Base-by-base conservation (phyloP, 2,113 vertebrate species). In the Diadophis punctatus region DNA sequence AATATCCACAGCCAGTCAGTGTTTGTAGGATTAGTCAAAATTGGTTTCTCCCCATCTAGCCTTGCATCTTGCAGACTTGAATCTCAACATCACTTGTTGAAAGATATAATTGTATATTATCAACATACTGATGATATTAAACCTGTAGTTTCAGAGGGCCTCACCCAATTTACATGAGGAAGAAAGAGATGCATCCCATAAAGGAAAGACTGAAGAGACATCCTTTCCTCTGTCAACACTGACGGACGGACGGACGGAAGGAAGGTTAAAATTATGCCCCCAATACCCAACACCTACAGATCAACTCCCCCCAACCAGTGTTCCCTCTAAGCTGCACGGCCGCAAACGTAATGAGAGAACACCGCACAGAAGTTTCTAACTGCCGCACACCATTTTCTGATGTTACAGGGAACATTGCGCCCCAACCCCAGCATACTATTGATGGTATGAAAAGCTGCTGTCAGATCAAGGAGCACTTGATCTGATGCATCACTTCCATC, bases 291-390 rank as follows among this genome's bases (percentile, higher is more conserved):
- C 9, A 3, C 58, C 58, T 60, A 27, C 8, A 60, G 25, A 25
- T 60, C 9, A 48, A 48, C 1, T 3, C 10, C 9, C 52, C 1
- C 27, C 25, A 12, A 1, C 14, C 1, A n/a, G n/a, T n/a, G n/a
- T n/a, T n/a, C n/a, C n/a, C n/a, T n/a, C n/a, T n/a, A n/a, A n/a
- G n/a, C n/a, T n/a, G n/a, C n/a, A n/a, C n/a, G n/a, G n/a, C n/a
- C n/a, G n/a, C n/a, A n/a, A n/a, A n/a, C n/a, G n/a, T n/a, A n/a
- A n/a, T n/a, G n/a, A n/a, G n/a, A n/a, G n/a, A n/a, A n/a, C n/a
- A n/a, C n/a, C n/a, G n/a, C n/a, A n/a, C n/a, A n/a, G n/a, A n/a
- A n/a, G n/a, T n/a, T n/a, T n/a, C n/a, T n/a, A n/a, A n/a, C n/a
- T n/a, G n/a, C n/a, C n/a, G n/a, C n/a, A n/a, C n/a, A n/a, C n/a